A percentile compares a stretch with the other conserved stretches of the same genome.
phyloP scores from a whole-genome alignment of 1,140 invertebrate genomes.

The Drosophila auraria region DNA sequence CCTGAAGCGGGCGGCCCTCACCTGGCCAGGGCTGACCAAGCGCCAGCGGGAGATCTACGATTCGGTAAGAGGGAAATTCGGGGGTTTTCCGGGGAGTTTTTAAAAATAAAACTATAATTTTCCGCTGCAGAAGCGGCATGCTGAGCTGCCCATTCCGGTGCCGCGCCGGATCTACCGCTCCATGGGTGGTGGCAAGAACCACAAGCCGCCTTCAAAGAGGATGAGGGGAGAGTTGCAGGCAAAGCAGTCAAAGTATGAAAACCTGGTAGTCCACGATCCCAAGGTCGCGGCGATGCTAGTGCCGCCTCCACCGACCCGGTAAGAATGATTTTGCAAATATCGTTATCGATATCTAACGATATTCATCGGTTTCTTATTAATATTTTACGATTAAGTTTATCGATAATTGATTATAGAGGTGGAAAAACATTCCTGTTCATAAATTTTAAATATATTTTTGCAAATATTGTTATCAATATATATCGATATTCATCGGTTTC shows the following conservation, averaged over 20 bases:
- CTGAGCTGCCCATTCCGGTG: slow-evolving; percentile 65
- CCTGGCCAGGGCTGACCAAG: slow-evolving; percentile 39
- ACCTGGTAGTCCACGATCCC: slow-evolving; percentile 23
- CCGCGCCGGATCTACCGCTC: slow-evolving; percentile 55
- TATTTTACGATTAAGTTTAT: no score
- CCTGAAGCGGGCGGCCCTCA: slow-evolving; percentile 33
- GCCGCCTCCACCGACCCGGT: slow-evolving; percentile 6
- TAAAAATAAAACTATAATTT: no score
- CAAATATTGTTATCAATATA: no score
- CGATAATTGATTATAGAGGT: no score
- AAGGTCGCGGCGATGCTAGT: slow-evolving; percentile 9
- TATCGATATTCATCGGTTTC: no score
- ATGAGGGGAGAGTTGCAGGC: no score
- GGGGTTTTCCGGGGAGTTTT: neutral
- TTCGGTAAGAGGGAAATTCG: slow-evolving; percentile 41
- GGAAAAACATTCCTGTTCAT: no score
- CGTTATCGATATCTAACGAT: no score
- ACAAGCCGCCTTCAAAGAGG: no score
- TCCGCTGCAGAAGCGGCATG: slow-evolving; percentile 43
- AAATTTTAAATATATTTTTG: neutral
- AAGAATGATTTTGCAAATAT: neutral
- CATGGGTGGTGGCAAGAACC: neutral
- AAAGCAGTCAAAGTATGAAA: slow-evolving; percentile 38
- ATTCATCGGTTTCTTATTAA: no score
- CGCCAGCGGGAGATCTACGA: slow-evolving; percentile 53